Evolutionary conservation across 2,113 vertebrate genomes (phyloP), one percentile per base, ranked within the genome.

Genomic region (Microtus oregoni): DNA sequence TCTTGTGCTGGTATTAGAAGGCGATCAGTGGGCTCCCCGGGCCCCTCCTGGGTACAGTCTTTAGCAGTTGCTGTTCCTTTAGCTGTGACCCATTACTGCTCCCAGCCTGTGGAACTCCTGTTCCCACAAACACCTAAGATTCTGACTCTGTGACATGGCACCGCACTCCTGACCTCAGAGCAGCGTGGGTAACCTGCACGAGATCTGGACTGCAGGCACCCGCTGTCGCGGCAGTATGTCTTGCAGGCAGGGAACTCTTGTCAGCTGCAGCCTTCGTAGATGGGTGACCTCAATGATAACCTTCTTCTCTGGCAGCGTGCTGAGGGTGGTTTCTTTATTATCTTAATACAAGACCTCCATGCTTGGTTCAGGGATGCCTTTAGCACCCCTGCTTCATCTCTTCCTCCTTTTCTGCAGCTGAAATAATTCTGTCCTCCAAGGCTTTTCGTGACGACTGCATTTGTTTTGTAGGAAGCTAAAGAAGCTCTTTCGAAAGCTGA

Each of bases 401-500:
- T 41, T 50, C 2, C 7, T 81, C 6, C 58, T 73, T 85, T 88
- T 63, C 58, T 20, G 65, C 73, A 92, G 4, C 12, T 63, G 19
- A 81, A 85, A 2, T 44, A 55, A 94, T 7, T 22, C 15, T 81
- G 2, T 73, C 32, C 12, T 52, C 32, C 35, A 61, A 81, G 52
- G 17, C 32, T 93, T 68, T 90, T 44, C 65, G 9, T 89, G 38
- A 96, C 67, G n/a, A 17, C 22, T 30, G 22, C 35, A 7, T 96
- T 97, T 96, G 94, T 19, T 93, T 97, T 73, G 95, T 96, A 99
- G 99, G 86, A 99, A 99, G 93, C 97, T 99, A 63, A 99, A 99
- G 97, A 99, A 99, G 95, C 99, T 99, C 79, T 99, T 99, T 97
- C 99, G 99, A 91, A 99, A 99, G 41, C 97, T 99, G 61, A 99